phyloP scores from a whole-genome alignment of 2,113 vertebrate genomes.

The Sprattus sprattus region DNA sequence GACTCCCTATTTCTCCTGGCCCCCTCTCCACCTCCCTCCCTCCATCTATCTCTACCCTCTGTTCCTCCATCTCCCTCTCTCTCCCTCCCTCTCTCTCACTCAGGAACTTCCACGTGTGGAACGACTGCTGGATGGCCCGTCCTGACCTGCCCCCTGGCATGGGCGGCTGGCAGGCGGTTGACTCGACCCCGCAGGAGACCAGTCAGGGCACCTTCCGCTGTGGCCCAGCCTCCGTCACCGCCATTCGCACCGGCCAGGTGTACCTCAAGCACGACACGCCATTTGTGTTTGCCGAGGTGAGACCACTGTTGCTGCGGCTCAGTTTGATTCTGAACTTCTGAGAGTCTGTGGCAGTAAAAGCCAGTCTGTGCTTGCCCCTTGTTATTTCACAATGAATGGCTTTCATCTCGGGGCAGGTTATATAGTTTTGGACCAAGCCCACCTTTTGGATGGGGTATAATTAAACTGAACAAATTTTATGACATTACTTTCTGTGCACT shows the following conservation, averaged over 20 bases:
- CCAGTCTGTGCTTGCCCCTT: neutral
- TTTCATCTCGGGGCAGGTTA: neutral
- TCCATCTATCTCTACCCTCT: neutral
- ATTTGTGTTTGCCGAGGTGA: conserved; percentile 89
- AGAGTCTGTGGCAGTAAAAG: neutral
- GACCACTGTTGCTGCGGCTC: neutral
- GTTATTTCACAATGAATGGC: neutral
- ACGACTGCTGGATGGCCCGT: conserved; percentile 91
- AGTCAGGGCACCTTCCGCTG: conserved; percentile 89
- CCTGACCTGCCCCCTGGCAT: conserved; percentile 77
- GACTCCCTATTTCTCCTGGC: too few species aligned
- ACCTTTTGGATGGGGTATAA: neutral
- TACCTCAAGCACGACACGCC: conserved; percentile 85
- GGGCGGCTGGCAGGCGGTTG: conserved; percentile 84
- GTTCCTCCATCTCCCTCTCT: neutral
- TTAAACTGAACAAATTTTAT: neutral
- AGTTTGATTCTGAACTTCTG: neutral
- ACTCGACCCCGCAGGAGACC: conserved; percentile 84
- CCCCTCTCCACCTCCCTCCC: neutral
- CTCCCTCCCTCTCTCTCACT: neutral
- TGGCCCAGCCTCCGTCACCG: conserved; percentile 81
- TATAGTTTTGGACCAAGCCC: too few species aligned
- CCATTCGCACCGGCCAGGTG: conserved; percentile 83
- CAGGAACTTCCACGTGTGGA: conserved; percentile 96
- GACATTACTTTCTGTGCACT: neutral